Evolutionary conservation across 2,113 vertebrate species (phyloP).

Genomic region (Gopherus evgoodei): DNA sequence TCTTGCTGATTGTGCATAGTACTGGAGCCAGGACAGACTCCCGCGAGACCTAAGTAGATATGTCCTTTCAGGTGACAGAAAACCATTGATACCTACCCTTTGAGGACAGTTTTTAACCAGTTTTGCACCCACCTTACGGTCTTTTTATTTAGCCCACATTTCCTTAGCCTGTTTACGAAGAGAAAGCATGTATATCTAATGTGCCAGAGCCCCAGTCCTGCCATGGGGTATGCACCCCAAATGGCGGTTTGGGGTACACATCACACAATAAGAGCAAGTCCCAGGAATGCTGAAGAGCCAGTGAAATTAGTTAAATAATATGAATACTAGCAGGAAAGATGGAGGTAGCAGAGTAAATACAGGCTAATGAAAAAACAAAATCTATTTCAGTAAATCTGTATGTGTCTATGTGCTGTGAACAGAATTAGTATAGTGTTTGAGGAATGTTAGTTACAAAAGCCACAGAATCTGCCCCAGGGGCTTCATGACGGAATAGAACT

Average conservation of each 20-base stretch:
- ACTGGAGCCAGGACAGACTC: too few species aligned
- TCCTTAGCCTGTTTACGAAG: too few species aligned
- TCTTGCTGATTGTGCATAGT: too few species aligned
- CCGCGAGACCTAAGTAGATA: too few species aligned
- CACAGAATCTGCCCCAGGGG: not conserved
- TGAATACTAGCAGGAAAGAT: not conserved
- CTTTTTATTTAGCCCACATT: too few species aligned
- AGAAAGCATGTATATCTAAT: too few species aligned
- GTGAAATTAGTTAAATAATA: not conserved
- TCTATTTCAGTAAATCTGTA: not conserved
- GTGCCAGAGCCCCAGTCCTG: too few species aligned
- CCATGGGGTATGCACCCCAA: not conserved
- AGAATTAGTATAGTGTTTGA: not conserved
- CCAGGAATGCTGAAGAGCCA: not conserved
- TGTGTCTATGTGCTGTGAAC: not conserved
- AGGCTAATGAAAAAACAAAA: not conserved
- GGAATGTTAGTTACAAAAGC: not conserved
- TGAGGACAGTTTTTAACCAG: too few species aligned
- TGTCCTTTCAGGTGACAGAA: too few species aligned
- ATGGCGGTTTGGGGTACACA: not conserved
- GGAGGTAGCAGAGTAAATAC: not conserved
- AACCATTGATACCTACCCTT: too few species aligned
- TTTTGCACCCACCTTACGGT: too few species aligned
- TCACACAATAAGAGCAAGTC: not conserved
- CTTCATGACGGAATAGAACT: not conserved